These are phyloP conservation scores for Eupithecia dodoneata DNA, from an alignment of 2,888 invertebrate genomes.

Conservation along the genomic window DNA sequence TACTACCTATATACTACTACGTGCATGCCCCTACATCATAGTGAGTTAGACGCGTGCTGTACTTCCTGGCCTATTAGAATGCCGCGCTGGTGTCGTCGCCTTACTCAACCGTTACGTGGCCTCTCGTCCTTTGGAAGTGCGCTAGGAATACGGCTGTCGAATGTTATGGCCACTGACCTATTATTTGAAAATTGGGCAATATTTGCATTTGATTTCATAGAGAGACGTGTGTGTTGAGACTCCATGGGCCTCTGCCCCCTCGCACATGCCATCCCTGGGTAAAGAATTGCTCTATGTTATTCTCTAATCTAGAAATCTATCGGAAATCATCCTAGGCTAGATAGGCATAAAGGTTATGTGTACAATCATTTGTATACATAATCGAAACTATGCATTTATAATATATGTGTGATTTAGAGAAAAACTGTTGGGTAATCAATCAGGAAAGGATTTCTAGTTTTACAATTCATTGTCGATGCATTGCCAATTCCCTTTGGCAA, in stretches of 20 bases:
- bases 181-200: neutral
- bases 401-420: neutral
- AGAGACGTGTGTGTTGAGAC: neutral
- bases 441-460: slow-evolving; percentile 22
- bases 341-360: too few relatives aligned
- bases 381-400: neutral
- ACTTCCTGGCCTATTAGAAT: slow-evolving; percentile 35
- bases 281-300: neutral
- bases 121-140: slow-evolving; percentile 16
- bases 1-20: too few relatives aligned
- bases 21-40: neutral
- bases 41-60: neutral
- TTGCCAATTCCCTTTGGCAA: slow-evolving; percentile 19
- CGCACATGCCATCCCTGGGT: neutral
- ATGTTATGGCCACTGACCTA: slow-evolving; percentile 12
- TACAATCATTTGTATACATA: neutral
- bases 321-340: too few relatives aligned
- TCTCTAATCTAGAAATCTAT: too few relatives aligned
- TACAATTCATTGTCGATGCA: slow-evolving; percentile 26
- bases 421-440: neutral
- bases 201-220: neutral
- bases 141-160: neutral
- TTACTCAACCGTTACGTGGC: slow-evolving; percentile 33
- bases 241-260: neutral
- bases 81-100: slow-evolving; percentile 13